Evolutionary conservation across 2,113 vertebrate genomes (phyloP), one percentile per base, ranked within the genome.

Genomic region (Ammodytes dubius): DNA sequence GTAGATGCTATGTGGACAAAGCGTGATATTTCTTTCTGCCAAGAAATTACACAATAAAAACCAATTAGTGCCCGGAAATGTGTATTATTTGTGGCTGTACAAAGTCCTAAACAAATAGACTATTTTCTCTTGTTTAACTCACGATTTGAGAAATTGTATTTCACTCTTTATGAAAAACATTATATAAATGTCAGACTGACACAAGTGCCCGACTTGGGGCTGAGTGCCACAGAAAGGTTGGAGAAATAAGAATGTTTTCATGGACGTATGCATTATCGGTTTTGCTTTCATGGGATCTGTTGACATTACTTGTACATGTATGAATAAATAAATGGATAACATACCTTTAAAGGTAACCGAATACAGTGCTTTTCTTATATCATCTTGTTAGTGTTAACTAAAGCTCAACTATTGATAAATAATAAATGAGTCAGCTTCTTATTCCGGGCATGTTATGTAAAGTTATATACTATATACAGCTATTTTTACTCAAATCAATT

Each of bases 401-500:
- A 27, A 27, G 27, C 27, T 27, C 27, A 27, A 27, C 27, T 27
- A 27, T 27, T 27, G 35, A 68, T 40, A 6, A 47, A 3, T 13
- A 3, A 57, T 46, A 61, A 35, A 37, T 47, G 4, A 68, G 17
- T 47, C 13, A 46, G 77, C 10, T 43, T 63, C 6, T 3, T 45
- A 12, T 68, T 77, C 12, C n/a, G 11, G 10, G 59, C 8, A 70
- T 58, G 5, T 39, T 40, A 13, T 53, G 40, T 59, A 37, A 12
- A 45, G 40, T 35, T 70, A 40, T 11, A 59, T 19, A 54, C 67
- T 9, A 77, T n/a, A 52, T 64, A 61, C 8, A 57, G 64, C 9
- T 58, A 17, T 60, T 46, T 40, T 13, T 35, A 56, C 54, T 85
- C 57, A 27, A 71, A 58, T 86, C 45, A 60, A 47, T 77, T 42